Evolutionary conservation across 2,113 vertebrate genomes (phyloP).

Genomic region (Rhegmatorhina hoffmannsi): DNA sequence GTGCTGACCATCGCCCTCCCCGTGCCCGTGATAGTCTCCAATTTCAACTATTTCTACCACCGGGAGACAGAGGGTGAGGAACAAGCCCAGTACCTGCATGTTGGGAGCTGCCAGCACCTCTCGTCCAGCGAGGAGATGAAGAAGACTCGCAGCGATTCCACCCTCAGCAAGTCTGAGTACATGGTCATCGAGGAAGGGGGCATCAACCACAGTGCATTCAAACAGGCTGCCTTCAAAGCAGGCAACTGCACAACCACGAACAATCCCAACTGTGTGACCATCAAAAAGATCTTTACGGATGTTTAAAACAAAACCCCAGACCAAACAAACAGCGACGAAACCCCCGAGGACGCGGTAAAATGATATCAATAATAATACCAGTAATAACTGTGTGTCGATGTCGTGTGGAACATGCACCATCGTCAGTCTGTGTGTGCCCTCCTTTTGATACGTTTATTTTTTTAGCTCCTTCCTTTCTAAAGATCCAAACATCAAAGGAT

Average conservation of each 20-base stretch:
- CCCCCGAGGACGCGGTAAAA: not conserved
- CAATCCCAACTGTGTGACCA: constrained; percentile 92
- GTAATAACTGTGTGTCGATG: constrained; percentile 48
- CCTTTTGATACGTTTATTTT: constrained; percentile 70
- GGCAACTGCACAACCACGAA: constrained; percentile 80
- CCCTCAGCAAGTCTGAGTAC: constrained; percentile 95
- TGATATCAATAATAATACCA: not conserved
- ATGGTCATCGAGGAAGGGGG: constrained; percentile 95
- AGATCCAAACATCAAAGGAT: constrained; percentile 26
- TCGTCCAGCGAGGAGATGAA: constrained; percentile 88
- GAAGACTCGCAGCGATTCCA: constrained; percentile 90
- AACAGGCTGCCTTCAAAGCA: constrained; percentile 87
- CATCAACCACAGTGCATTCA: constrained; percentile 88
- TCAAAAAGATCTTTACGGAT: constrained; percentile 97
- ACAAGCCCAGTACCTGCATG: constrained; percentile 94
- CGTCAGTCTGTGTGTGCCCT: constrained; percentile 76
- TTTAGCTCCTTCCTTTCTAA: constrained; percentile 70
- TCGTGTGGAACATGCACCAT: constrained; percentile 74
- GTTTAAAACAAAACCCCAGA: constrained; percentile 76
- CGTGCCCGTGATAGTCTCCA: constrained; percentile 97
- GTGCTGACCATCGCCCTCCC: constrained; percentile 96
- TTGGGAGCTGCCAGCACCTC: constrained; percentile 94
- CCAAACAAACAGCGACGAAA: not conserved
- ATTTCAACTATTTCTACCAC: constrained; percentile 99
- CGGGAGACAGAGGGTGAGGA: constrained; percentile 96